Percentiles rank a stretch among this genome's conserved stretches.
Evolutionary conservation across 2,888 invertebrate genomes (phyloP).

Genomic region (Achlya flavicornis): DNA sequence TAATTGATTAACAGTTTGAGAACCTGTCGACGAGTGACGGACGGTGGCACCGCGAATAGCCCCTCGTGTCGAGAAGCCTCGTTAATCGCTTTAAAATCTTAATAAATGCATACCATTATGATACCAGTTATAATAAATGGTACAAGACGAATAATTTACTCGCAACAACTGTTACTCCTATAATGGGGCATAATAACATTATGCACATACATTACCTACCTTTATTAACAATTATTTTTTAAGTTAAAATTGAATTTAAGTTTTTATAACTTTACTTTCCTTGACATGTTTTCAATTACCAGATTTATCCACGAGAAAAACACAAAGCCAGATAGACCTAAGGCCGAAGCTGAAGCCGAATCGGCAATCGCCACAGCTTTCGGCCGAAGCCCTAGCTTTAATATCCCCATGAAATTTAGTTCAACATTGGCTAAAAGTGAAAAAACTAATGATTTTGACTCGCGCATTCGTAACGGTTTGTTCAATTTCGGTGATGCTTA

Average conservation of each 20-base stretch:
- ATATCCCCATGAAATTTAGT: too few species aligned
- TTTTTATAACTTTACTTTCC: slow-evolving; percentile 41
- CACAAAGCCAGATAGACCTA: too few species aligned
- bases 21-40: slow-evolving; percentile 59
- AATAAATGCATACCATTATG: slow-evolving; percentile 57
- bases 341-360: too few species aligned
- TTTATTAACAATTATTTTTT: too few species aligned
- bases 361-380: too few species aligned
- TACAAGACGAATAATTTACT: slow-evolving; percentile 35
- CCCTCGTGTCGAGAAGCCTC: slow-evolving; percentile 35
- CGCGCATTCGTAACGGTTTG: too few species aligned
- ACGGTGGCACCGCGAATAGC: slow-evolving; percentile 27
- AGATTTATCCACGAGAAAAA: too few species aligned
- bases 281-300: slow-evolving; percentile 52
- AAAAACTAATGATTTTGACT: too few species aligned
- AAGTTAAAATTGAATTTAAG: slow-evolving; percentile 34
- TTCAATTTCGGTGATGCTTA: too few species aligned
- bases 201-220: too few species aligned
- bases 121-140: slow-evolving; percentile 41
- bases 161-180: slow-evolving; percentile 43
- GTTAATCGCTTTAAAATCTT: slow-evolving; percentile 57
- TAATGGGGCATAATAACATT: slow-evolving; percentile 48
- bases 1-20: slow-evolving; percentile 80
- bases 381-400: too few species aligned
- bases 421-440: too few species aligned